Conservation (phyloP, 2,113 vertebrate species). For the Oxyruncus cristatus region DNA sequence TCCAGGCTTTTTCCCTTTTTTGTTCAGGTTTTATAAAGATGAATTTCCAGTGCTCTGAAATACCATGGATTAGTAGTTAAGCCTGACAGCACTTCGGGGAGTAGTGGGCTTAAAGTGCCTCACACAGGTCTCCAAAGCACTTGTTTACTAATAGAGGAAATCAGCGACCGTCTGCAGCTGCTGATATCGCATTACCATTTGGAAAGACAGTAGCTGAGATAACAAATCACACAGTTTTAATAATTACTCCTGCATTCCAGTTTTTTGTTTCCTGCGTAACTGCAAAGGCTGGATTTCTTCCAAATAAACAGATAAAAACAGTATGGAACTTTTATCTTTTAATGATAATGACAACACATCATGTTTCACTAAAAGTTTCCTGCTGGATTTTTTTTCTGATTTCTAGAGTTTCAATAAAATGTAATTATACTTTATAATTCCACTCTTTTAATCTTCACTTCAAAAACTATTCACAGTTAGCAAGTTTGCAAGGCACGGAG, state of each 20-base stretch:
- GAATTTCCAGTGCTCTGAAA: conserved; percentile 91
- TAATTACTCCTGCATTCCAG: conserved; percentile 84
- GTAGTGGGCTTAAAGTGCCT: conserved; percentile 85
- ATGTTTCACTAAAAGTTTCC: conserved; percentile 82
- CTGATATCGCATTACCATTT: conserved; percentile 88
- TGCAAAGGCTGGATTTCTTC: conserved; percentile 82
- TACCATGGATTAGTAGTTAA: conserved; percentile 90
- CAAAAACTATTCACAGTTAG: conserved; percentile 76
- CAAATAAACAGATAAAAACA: conserved; percentile 88
- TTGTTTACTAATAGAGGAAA: conserved; percentile 88
- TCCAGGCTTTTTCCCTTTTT: conserved; percentile 83
- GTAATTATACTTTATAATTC: conserved; percentile 86
- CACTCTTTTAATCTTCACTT: conserved; percentile 81
- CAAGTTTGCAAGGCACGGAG: conserved; percentile 64
- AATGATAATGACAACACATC: conserved; percentile 85
- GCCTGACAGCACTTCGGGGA: conserved; percentile 89
- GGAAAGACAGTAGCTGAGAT: conserved; percentile 86
- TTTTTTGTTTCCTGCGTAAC: conserved; percentile 83
- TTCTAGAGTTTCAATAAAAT: conserved; percentile 82
- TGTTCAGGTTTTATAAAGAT: conserved; percentile 90
- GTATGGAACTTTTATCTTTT: conserved; percentile 88
- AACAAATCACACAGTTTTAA: conserved; percentile 87
- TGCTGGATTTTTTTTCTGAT: conserved; percentile 79
- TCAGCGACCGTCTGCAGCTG: conserved; percentile 83
- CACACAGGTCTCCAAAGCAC: conserved; percentile 88